Conservation (phyloP, 1,140 invertebrate species). For the Drosophila tsacasi region DNA sequence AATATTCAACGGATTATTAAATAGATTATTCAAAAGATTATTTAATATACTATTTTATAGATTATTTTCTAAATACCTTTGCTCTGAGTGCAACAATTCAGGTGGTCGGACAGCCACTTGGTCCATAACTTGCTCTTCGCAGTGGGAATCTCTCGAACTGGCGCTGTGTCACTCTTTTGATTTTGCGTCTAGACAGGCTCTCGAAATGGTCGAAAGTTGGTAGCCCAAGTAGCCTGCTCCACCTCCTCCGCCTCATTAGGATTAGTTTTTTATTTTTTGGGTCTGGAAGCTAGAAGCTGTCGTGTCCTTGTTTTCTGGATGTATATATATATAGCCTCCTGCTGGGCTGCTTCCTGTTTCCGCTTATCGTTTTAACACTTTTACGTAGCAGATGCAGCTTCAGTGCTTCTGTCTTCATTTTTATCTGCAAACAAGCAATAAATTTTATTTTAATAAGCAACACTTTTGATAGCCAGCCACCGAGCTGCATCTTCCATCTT, state of each 20-base stretch:
- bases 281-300: neutral
- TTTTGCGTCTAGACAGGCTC: conserved; percentile 31
- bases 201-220: conserved; percentile 35
- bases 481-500: conserved; percentile 13
- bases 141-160: neutral
- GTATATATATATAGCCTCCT: conserved; percentile 1
- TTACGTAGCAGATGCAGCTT: conserved; percentile 41
- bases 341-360: conserved; percentile 41
- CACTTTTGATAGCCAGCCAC: conserved; percentile 72
- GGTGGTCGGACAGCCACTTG: neutral
- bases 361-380: conserved; percentile 79
- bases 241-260: conserved; percentile 5
- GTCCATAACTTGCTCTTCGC: conserved; percentile 6
- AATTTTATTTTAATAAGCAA: conserved; percentile 83
- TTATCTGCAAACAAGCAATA: conserved; percentile 81
- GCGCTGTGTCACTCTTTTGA: conserved; percentile 22
- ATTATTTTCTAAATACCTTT: too few species aligned
- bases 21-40: too few species aligned
- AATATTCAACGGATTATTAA: too few species aligned
- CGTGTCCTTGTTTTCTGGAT: neutral
- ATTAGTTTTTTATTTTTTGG: conserved; percentile 2
- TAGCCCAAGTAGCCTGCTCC: conserved; percentile 24
- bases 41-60: too few species aligned
- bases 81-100: neutral
- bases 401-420: conserved; percentile 70